A percentile compares a stretch with the other conserved stretches of the same genome.
Evolutionary conservation across 2,888 invertebrate species (phyloP).

Genomic region (Ochropleura leucogaster): DNA sequence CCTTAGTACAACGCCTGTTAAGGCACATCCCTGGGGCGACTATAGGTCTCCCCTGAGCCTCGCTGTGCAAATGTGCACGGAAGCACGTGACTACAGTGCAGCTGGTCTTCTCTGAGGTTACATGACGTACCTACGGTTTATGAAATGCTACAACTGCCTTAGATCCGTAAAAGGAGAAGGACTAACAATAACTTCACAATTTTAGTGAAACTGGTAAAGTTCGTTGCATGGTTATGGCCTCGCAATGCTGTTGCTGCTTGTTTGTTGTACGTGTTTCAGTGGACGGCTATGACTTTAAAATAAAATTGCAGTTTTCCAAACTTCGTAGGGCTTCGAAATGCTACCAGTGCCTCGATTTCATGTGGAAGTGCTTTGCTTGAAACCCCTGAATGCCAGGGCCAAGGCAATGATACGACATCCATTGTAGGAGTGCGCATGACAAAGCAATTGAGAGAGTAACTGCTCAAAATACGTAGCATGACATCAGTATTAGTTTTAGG

Average conservation of each 20-base stretch:
- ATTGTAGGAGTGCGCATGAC: neutral
- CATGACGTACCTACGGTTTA: neutral
- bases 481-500: neutral
- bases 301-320: neutral
- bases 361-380: neutral
- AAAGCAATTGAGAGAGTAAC: neutral
- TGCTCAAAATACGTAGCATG: neutral
- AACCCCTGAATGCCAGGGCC: neutral
- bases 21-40: no score
- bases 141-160: neutral
- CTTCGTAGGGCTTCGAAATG: neutral
- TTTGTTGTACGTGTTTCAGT: neutral
- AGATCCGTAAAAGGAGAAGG: neutral
- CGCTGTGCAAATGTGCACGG: no score
- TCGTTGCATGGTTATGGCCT: neutral
- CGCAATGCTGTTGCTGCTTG: no score
- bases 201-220: neutral
- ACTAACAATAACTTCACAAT: neutral
- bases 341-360: neutral
- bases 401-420: neutral
- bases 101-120: no score
- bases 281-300: neutral
- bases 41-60: no score
- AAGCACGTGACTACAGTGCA: no score
- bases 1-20: no score